Percentiles rank a stretch among this genome's conserved stretches.
phyloP scores from a whole-genome alignment of 2,888 invertebrate species.

The Microplitis deprimator region DNA sequence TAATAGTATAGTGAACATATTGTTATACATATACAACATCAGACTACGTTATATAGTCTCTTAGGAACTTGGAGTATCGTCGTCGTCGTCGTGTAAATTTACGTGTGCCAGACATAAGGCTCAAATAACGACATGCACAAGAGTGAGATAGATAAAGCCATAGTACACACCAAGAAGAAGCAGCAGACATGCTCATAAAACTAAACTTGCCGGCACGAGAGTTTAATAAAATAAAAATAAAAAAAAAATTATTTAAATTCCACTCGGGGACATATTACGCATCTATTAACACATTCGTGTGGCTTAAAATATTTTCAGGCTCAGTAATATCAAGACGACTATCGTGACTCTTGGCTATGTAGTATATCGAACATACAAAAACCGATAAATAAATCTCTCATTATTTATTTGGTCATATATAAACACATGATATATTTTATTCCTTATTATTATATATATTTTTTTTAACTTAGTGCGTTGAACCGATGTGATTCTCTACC shows the following conservation, averaged over 20 bases:
- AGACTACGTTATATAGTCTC: background rate
- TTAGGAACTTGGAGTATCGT: background rate
- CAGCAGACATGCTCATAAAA: conserved; percentile 20
- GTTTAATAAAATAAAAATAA: conserved; percentile 4
- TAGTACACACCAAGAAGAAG: background rate
- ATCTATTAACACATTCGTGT: conserved; percentile 38
- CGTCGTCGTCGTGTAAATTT: conserved; percentile 18
- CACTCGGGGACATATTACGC: conserved; percentile 44
- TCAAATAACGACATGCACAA: background rate
- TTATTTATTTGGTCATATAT: conserved; percentile 18
- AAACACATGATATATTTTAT: background rate
- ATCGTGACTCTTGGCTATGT: background rate
- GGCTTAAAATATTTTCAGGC: conserved; percentile 20
- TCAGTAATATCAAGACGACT: conserved; percentile 5
- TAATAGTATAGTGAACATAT: background rate
- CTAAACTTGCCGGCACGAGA: background rate
- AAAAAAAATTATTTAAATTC: conserved; percentile 46
- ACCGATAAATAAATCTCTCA: conserved; percentile 29
- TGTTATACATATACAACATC: background rate
- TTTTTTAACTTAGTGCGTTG: conserved; percentile 25
- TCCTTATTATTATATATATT: background rate
- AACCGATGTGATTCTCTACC: conserved; percentile 36
- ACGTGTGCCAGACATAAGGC: conserved; percentile 6
- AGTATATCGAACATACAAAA: background rate
- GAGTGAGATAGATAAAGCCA: background rate